Base-by-base conservation (phyloP, 2,888 invertebrate genomes). In the Operophtera brumata region DNA sequence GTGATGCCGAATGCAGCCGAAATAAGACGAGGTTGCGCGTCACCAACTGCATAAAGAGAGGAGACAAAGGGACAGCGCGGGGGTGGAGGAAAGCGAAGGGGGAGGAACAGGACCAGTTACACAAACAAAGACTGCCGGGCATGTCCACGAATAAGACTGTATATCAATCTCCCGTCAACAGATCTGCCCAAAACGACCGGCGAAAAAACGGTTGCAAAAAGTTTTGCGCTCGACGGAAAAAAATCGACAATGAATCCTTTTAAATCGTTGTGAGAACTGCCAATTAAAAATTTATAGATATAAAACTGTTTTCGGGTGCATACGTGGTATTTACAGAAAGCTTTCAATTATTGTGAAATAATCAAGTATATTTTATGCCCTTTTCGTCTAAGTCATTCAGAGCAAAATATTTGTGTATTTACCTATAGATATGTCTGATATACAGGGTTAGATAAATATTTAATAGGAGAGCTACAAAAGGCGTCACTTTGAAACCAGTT, bases 251-350 rank as follows among this genome's bases (percentile, higher is more conserved):
- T 85, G 87, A 9, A 88, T 70, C 78, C 80, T 78, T 82, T 86
- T 87, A 86, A 84, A 82, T 82, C 82, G 84, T 82, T 87, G 85
- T 83, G 85, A 81, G 82, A 89, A 83, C 82, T 89, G 89, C 89
- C 90, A 90, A 90, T 90, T 90, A 90, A 88, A 89, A 84, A 86
- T 84, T 89, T 85, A 89, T 88, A 87, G 83, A 86, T 84, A 80
- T 59, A 59, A 61, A 59, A 60, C 20, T 37, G 44, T 52, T 56
- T 57, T 54, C 54, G 51, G 39, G 32, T 53, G 34, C 45, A 43
- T 52, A 14, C 39, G 37, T 14, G 43, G 47, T 51, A 52, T 52
- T 53, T 46, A 43, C 47, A 44, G 47, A 48, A 45, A 52, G 58
- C 54, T 59, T 61, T 61, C 55, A 49, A 59, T 64, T 56, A 61